These are phyloP conservation scores for Thecocarcelia acutangulata DNA, from an alignment of 2,888 invertebrate species.

Conservation along the genomic window DNA sequence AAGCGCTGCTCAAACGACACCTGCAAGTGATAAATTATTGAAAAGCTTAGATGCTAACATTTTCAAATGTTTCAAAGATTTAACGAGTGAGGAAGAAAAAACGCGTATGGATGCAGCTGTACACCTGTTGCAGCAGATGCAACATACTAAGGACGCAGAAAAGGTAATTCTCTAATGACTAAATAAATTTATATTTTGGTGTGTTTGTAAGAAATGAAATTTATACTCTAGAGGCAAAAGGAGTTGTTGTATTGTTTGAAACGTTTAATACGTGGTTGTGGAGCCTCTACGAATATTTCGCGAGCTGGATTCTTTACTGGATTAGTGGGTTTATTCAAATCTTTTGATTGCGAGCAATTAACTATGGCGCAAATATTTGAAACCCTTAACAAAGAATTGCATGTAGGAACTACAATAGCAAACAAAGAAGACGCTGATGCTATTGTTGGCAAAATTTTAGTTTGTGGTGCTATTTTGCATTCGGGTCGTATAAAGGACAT, in stretches of 20 bases:
- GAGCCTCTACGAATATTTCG: conserved; percentile 85
- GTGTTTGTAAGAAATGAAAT: not conserved
- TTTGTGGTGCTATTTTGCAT: conserved; percentile 87
- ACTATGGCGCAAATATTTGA: conserved; percentile 83
- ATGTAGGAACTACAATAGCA: conserved; percentile 81
- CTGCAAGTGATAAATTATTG: conserved; percentile 18
- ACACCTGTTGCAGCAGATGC: conserved; percentile 73
- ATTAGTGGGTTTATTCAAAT: conserved; percentile 84
- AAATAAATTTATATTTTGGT: not conserved
- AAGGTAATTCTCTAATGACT: conserved; percentile 70
- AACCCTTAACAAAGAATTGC: conserved; percentile 85
- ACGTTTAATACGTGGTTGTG: conserved; percentile 87
- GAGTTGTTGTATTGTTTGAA: conserved; percentile 86
- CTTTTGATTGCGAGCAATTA: conserved; percentile 80
- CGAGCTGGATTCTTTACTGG: conserved; percentile 87
- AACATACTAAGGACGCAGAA: conserved; percentile 71
- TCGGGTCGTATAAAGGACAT: conserved; percentile 84
- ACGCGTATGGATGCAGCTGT: conserved; percentile 73
- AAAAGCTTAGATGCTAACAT: conserved; percentile 72
- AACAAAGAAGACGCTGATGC: conserved; percentile 88
- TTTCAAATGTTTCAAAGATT: conserved; percentile 74
- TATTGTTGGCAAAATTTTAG: conserved; percentile 86
- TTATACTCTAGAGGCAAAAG: conserved; percentile 82
- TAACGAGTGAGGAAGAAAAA: conserved; percentile 73
- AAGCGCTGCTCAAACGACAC: not conserved